These are phyloP conservation scores for Syrrhaptes paradoxus DNA, from an alignment of 2,113 vertebrate species.

Conservation along the genomic window DNA sequence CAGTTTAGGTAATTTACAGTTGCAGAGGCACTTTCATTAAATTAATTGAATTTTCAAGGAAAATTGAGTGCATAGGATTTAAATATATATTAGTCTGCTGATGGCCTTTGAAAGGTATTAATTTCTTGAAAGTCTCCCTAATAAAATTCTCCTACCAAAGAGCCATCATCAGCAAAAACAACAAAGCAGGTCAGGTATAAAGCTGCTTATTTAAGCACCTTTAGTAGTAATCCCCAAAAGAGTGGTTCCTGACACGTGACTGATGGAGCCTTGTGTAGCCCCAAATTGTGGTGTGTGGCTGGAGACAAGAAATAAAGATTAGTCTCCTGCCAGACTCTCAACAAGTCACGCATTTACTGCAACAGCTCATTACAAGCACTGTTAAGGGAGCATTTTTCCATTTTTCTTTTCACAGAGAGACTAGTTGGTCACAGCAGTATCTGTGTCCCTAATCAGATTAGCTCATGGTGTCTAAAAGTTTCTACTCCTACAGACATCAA, in stretches of 20 bases:
- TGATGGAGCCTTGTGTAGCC: background rate
- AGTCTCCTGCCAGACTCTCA: background rate
- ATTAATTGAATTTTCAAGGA: constrained; percentile 3
- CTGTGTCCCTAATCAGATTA: constrained; percentile 65
- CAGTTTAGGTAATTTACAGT: background rate
- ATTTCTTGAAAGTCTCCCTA: constrained; percentile 25
- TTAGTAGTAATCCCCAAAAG: background rate
- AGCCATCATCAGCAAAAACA: background rate
- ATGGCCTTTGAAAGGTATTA: background rate
- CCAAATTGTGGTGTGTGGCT: background rate
- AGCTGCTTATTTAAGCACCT: constrained; percentile 43
- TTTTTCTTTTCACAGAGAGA: constrained; percentile 51
- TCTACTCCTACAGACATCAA: constrained; percentile 36
- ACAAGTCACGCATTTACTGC: background rate
- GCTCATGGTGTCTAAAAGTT: constrained; percentile 58
- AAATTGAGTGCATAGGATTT: background rate
- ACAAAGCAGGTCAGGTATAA: background rate
- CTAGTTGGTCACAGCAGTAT: background rate
- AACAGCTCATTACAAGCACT: constrained; percentile 10
- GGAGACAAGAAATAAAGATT: background rate
- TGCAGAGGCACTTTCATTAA: background rate
- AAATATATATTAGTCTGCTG: constrained; percentile 4
- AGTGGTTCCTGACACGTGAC: background rate
- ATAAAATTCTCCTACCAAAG: constrained; percentile 9
- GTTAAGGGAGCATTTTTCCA: constrained; percentile 39